These are phyloP conservation scores for Masticophis lateralis DNA, from an alignment of 2,797 vertebrate genomes.

Conservation along the genomic window DNA sequence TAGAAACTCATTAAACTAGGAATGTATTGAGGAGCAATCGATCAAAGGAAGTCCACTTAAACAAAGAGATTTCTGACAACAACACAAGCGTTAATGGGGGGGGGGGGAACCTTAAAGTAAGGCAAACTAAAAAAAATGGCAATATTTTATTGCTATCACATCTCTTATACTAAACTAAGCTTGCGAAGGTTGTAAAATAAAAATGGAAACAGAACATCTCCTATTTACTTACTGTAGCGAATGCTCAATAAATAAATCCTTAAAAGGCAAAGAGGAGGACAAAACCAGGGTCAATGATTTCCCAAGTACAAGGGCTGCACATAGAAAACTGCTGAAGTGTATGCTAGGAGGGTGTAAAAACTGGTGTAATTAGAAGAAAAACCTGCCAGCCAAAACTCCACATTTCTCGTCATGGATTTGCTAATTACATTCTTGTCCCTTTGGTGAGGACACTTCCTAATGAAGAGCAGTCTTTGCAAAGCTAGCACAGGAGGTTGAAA, in stretches of 20 bases:
- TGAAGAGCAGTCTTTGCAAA: conserved; percentile 19
- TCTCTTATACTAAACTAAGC: not conserved
- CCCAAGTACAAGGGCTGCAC: not conserved
- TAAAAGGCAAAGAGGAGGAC: not conserved
- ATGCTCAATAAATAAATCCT: not conserved
- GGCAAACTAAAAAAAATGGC: not conserved
- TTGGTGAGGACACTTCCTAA: conserved; percentile 21
- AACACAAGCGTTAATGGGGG: not conserved
- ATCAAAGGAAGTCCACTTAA: not conserved
- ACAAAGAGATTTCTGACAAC: not conserved
- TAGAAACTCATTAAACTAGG: not conserved
- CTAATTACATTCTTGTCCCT: not conserved
- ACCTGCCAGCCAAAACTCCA: not conserved
- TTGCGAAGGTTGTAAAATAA: not conserved
- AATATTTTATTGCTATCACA: not conserved
- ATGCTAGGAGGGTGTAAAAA: not conserved
- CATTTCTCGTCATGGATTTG: not conserved
- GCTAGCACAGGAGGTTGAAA: not conserved
- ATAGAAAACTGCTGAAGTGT: not conserved
- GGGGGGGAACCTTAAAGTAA: not conserved
- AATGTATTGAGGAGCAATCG: too few species aligned
- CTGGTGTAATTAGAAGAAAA: not conserved
- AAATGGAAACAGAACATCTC: not conserved
- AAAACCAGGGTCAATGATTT: not conserved
- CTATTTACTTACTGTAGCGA: not conserved